Percentiles rank a stretch among this genome's conserved stretches.
phyloP scores from a whole-genome alignment of 2,113 vertebrate species.

The Balaeniceps rex region DNA sequence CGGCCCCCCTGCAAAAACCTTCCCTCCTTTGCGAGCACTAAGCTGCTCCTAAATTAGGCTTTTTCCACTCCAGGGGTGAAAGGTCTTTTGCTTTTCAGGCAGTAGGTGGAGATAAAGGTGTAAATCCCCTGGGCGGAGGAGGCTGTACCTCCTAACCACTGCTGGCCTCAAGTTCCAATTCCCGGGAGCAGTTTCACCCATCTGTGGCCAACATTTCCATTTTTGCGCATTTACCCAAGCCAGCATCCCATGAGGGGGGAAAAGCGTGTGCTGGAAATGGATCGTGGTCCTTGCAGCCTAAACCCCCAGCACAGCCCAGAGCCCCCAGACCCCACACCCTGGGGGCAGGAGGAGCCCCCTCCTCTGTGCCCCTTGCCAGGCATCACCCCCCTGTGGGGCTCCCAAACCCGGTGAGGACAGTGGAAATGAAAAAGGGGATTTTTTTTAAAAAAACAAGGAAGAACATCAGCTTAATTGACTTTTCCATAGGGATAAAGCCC shows the following conservation, averaged over 20 bases:
- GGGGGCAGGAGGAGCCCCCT: background rate
- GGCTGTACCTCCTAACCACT: too few relatives aligned
- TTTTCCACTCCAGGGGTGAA: background rate
- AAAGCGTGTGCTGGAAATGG: background rate
- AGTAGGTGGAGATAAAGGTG: background rate
- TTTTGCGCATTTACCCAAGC: background rate
- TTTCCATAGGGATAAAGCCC: background rate
- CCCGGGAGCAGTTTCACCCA: fast-evolving
- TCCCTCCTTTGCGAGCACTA: background rate
- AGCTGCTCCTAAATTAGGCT: background rate
- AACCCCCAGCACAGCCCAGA: background rate
- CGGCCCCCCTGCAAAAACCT: background rate
- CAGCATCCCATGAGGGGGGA: fast-evolving
- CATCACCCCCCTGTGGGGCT: background rate
- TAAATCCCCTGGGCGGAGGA: background rate
- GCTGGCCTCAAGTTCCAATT: background rate
- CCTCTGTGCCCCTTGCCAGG: background rate
- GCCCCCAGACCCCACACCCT: background rate
- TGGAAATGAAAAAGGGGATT: fast-evolving
- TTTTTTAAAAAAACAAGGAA: background rate
- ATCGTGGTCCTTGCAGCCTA: background rate
- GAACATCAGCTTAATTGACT: background rate
- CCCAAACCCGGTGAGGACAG: fast-evolving
- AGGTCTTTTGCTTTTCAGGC: background rate
- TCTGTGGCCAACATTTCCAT: background rate